Evolutionary conservation across 2,113 vertebrate species (phyloP).

Genomic region (Otus sunia): DNA sequence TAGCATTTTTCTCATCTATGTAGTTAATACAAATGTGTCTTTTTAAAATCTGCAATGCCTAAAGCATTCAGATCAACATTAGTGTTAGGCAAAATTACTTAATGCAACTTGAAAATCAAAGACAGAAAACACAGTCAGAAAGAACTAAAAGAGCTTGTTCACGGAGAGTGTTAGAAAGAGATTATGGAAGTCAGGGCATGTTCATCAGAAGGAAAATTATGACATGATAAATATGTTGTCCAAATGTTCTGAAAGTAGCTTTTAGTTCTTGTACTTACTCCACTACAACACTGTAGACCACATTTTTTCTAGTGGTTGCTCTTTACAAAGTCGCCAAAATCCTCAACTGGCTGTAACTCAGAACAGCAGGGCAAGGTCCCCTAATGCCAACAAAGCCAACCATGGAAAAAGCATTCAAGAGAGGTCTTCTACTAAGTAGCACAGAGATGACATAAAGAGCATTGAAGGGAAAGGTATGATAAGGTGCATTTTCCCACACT

Average conservation of each 20-base stretch:
- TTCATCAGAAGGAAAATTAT: neutral
- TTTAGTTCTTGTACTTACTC: neutral
- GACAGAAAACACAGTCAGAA: neutral
- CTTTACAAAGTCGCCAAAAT: neutral
- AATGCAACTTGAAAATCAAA: neutral
- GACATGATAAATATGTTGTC: rapidly evolving
- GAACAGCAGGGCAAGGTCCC: neutral
- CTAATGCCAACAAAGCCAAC: neutral
- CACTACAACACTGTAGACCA: neutral
- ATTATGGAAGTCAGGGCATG: neutral
- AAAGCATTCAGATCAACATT: neutral
- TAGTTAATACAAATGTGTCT: neutral
- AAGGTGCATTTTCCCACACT: neutral
- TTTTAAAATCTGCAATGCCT: neutral
- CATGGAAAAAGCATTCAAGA: neutral
- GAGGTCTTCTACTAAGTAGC: neutral
- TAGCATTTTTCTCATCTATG: neutral
- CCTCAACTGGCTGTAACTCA: neutral
- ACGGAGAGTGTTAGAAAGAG: neutral
- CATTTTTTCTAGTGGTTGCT: neutral
- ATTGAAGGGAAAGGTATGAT: neutral
- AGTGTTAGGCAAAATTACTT: neutral
- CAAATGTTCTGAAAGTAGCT: neutral
- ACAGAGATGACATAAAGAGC: neutral
- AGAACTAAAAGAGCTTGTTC: neutral